Evolutionary conservation across 2,888 invertebrate genomes (phyloP).

Genomic region (Ferrisia virgata): DNA sequence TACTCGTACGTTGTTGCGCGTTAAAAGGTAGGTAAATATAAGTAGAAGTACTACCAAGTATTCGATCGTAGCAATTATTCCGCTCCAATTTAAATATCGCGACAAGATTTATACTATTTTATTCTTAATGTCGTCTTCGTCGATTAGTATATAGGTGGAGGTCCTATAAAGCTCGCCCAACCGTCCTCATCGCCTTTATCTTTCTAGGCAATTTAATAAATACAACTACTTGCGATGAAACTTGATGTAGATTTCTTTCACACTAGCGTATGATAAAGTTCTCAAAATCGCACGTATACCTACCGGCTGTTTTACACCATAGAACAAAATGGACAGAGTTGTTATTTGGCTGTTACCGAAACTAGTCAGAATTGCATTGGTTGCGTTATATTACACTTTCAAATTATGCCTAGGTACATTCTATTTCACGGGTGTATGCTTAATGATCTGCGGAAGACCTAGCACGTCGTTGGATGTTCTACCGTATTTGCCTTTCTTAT

Average conservation of each 20-base stretch:
- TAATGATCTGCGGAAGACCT: constrained; percentile 15
- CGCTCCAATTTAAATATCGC: not conserved
- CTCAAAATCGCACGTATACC: no score
- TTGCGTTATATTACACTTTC: not conserved
- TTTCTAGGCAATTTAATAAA: not conserved
- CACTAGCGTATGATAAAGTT: not conserved
- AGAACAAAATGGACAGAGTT: not conserved
- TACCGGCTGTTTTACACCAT: no score
- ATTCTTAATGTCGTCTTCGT: no score
- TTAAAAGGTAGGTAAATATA: constrained; percentile 9
- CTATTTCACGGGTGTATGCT: not conserved
- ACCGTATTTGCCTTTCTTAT: not conserved
- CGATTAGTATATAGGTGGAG: no score
- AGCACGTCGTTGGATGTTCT: not conserved
- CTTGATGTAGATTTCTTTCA: not conserved
- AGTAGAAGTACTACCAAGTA: no score
- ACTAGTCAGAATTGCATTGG: not conserved
- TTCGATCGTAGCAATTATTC: not conserved
- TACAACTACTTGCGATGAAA: not conserved
- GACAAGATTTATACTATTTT: not conserved
- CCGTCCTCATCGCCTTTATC: not conserved
- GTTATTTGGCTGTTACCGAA: not conserved
- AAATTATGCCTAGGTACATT: not conserved
- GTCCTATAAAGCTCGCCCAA: no score
- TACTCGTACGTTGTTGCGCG: not conserved